Base-by-base conservation (phyloP, 2,888 invertebrate genomes). In the Stenodema calcarata region DNA sequence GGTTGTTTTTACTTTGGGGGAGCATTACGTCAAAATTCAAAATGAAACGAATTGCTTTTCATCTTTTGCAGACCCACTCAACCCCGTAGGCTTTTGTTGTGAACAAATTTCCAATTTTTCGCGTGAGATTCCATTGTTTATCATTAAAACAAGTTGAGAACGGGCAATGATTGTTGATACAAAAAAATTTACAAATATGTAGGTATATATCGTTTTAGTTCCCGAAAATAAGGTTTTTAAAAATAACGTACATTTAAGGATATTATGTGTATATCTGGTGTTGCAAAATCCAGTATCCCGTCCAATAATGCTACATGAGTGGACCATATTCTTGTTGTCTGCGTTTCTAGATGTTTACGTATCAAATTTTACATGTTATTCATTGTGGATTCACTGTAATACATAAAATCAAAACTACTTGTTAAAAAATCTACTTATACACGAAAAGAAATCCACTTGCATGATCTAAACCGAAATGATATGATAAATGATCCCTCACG, bases 251-350 rank as follows among this genome's bases (percentile, higher is more conserved):
- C 30, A 76, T 78, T n/a, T 35, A 41, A 78, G 27, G 42, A 16
- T 35, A 35, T 35, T 73, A 70, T 70, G 62, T 78, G 23, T 70
- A 86, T 85, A 86, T 81, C 82, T 86, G 87, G 75, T 86, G 86
- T 87, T 82, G 87, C 86, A 82, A 86, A 54, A 86, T 86, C 87
- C 87, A 87, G 82, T 76, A 86, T 86, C 87, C 87, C 87, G 87
- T 87, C 87, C 87, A 87, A 78, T 83, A 78, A 82, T 80, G 75
- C 84, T 84, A 87, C 79, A 83, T 47, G 54, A 82, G 87, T 87
- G 87, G 87, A 87, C 87, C 87, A 87, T 84, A 84, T 84, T 86
- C 83, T 87, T 83, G 86, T 87, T 87, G 82, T 87, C 82, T 86
- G 81, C 86, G 86, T 87, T 87, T 54, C 82, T 87, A 87, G 87